Evolutionary conservation across 2,797 vertebrate genomes (phyloP).

Genomic region (Gymnothorax javanicus): DNA sequence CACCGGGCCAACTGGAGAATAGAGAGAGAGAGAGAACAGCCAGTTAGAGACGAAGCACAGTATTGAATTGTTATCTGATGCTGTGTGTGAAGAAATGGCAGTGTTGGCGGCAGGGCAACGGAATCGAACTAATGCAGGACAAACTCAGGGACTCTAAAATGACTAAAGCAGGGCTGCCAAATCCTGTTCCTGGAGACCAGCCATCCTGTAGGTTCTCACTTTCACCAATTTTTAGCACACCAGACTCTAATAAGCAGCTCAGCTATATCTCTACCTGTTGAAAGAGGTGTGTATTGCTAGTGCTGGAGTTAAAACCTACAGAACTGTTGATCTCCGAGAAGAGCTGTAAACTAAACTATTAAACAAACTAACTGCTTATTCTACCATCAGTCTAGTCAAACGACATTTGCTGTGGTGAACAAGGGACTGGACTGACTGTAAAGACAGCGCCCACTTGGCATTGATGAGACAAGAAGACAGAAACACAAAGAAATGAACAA

Average conservation of each 20-base stretch:
- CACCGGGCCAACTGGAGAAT: constrained; percentile 84
- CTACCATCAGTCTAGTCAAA: neutral
- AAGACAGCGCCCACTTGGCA: neutral
- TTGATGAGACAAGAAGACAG: neutral
- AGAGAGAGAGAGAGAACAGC: constrained; percentile 11
- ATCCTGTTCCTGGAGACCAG: no score
- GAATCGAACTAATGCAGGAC: neutral
- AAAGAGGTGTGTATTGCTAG: no score
- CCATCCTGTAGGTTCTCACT: no score
- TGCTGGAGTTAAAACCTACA: no score
- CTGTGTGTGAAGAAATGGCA: neutral
- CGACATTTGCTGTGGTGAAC: neutral
- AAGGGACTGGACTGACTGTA: neutral
- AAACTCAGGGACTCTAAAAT: neutral
- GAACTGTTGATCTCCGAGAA: no score
- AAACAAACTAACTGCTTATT: neutral
- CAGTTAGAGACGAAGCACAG: neutral
- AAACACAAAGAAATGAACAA: neutral
- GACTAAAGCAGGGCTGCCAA: no score
- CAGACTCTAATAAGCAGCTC: no score
- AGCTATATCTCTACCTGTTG: no score
- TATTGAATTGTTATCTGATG: neutral
- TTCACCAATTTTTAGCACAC: no score
- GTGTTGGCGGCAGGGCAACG: no score
- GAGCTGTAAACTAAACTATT: neutral